These are phyloP conservation scores for Chionomys nivalis DNA, from an alignment of 2,113 vertebrate genomes.

Conservation along the genomic window DNA sequence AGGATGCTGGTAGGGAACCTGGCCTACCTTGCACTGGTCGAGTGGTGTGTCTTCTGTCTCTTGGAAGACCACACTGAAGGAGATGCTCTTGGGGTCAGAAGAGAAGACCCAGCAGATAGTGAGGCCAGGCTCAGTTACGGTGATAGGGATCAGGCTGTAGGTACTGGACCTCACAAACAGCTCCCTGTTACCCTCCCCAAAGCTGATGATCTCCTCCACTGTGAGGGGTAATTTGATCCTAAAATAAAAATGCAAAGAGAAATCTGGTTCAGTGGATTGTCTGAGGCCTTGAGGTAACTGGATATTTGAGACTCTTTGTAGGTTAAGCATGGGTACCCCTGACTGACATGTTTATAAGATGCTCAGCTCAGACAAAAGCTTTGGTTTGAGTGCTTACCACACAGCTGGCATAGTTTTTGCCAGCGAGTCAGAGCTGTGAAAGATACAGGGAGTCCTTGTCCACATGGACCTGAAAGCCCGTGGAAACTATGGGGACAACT, in stretches of 20 bases:
- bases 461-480: not conserved
- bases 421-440: not conserved
- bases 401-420: not conserved
- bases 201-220: conserved; percentile 90
- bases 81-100: conserved; percentile 96
- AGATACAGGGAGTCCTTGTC: not conserved
- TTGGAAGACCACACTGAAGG: conserved; percentile 94
- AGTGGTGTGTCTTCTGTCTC: conserved; percentile 87
- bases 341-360: not conserved
- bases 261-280: not conserved
- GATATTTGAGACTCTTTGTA: not conserved
- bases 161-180: conserved; percentile 95
- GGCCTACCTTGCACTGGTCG: conserved; percentile 93
- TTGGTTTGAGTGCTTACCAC: not conserved
- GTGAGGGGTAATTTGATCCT: conserved; percentile 90
- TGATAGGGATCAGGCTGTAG: conserved; percentile 93
- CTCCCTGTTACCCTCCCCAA: conserved; percentile 91
- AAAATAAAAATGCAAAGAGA: not conserved
- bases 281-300: not conserved
- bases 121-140: conserved; percentile 85
- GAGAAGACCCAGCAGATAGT: conserved; percentile 96
- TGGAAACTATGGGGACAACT: accelerated
- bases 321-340: not conserved
- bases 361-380: not conserved
- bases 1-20: not conserved